Conservation (phyloP, 2,797 vertebrate genomes). For the Arremon brunneinucha region DNA sequence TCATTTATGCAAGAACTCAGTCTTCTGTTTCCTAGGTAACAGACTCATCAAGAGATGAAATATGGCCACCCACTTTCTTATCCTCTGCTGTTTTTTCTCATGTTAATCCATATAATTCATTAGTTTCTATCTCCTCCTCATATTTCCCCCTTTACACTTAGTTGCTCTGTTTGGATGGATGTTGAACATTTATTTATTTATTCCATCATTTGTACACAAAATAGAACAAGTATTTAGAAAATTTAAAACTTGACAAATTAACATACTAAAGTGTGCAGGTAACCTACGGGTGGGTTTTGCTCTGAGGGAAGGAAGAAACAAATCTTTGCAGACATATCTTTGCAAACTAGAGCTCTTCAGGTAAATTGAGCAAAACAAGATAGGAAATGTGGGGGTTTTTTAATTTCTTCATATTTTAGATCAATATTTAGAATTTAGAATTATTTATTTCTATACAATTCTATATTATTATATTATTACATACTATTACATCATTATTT, state of each 20-base stretch:
- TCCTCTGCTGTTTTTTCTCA: constrained; percentile 56
- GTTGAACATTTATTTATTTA: constrained; percentile 34
- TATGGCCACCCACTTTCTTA: constrained; percentile 61
- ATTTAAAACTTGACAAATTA: neutral
- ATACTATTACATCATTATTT: too few species aligned
- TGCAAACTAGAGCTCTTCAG: neutral
- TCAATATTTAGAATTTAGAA: neutral
- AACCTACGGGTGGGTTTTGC: neutral
- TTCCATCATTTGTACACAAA: constrained; percentile 28
- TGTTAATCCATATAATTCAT: constrained; percentile 56
- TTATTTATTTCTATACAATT: neutral
- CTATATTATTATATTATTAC: too few species aligned
- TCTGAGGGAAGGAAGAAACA: neutral
- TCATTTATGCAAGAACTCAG: constrained; percentile 66
- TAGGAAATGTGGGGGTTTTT: accelerated
- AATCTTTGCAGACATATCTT: neutral
- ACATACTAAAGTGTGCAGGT: neutral
- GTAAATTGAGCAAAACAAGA: neutral
- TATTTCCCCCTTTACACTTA: neutral
- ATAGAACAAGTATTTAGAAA: neutral
- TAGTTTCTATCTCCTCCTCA: neutral
- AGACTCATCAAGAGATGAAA: constrained; percentile 59
- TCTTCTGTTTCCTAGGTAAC: constrained; percentile 75
- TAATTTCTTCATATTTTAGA: neutral
- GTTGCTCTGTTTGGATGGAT: neutral